phyloP scores from a whole-genome alignment of 2,113 vertebrate species.

The Ornithorhynchus anatinus region DNA sequence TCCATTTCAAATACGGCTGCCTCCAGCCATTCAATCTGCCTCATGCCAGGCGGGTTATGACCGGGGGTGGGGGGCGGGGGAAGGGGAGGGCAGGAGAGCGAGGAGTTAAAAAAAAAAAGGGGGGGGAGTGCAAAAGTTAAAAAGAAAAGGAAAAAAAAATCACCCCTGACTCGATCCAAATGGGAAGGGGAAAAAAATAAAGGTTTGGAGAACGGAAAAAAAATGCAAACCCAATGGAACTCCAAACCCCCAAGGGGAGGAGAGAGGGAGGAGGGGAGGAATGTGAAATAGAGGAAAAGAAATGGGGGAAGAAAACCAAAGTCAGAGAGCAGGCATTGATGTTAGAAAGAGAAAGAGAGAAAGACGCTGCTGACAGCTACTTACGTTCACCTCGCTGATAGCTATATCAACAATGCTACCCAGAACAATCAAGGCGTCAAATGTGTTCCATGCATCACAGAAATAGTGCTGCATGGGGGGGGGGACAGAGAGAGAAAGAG shows the following conservation, averaged over 20 bases:
- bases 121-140: slow-evolving; percentile 65
- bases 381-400: slow-evolving; percentile 99
- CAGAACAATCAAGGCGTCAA: slow-evolving; percentile 99
- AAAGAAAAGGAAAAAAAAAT: slow-evolving; percentile 18
- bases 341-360: slow-evolving; percentile 81
- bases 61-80: slow-evolving; percentile 61
- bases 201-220: slow-evolving; percentile 67
- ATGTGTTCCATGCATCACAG: slow-evolving; percentile 99
- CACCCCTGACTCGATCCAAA: slow-evolving; percentile 38
- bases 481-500: slow-evolving; percentile 60
- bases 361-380: slow-evolving; percentile 92
- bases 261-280: slow-evolving; percentile 44
- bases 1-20: slow-evolving; percentile 51
- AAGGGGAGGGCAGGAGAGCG: slow-evolving; percentile 71
- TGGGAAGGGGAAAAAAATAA: slow-evolving; percentile 43
- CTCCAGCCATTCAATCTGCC: slow-evolving; percentile 75
- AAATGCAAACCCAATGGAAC: slow-evolving; percentile 48
- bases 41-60: slow-evolving; percentile 77
- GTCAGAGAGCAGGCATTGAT: slow-evolving; percentile 82
- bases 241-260: slow-evolving; percentile 46
- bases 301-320: slow-evolving; percentile 38
- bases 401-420: slow-evolving; percentile 99
- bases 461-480: slow-evolving; percentile 98
- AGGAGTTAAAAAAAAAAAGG: slow-evolving; percentile 26
- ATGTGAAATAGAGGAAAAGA: slow-evolving; percentile 55